These are phyloP conservation scores for Lepidostoma basale DNA, from an alignment of 1,140 invertebrate species.

Conservation along the genomic window DNA sequence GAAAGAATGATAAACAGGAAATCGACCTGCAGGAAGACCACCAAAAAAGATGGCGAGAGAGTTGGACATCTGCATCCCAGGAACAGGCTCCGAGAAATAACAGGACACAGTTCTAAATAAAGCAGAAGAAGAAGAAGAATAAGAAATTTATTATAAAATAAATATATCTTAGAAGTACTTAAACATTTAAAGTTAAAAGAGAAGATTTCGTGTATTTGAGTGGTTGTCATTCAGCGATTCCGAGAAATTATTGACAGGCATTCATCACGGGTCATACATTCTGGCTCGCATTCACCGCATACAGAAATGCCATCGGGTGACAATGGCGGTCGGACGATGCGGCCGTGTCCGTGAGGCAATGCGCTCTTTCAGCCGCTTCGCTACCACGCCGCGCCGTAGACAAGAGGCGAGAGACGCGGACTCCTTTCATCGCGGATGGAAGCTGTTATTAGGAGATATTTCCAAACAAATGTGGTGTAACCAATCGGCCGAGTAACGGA, in stretches of 20 bases:
- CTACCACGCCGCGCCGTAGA: neutral
- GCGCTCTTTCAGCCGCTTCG: neutral
- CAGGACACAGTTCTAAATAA: too few relatives aligned
- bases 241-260: neutral
- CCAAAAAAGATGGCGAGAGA: too few relatives aligned
- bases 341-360: constrained; percentile 7
- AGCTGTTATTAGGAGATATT: constrained; percentile 19
- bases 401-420: neutral
- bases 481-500: constrained; percentile 32
- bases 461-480: constrained; percentile 17
- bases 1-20: too few relatives aligned
- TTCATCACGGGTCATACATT: constrained; percentile 12
- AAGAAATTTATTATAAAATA: too few relatives aligned
- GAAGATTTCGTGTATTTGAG: too few relatives aligned
- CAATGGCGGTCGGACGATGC: constrained; percentile 8
- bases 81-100: too few relatives aligned
- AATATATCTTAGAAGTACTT: too few relatives aligned
- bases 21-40: too few relatives aligned
- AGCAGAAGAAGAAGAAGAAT: too few relatives aligned
- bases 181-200: too few relatives aligned
- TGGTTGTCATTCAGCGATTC: too few relatives aligned
- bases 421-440: constrained; percentile 4
- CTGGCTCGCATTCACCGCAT: neutral
- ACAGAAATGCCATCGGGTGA: constrained; percentile 4
- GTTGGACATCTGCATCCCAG: too few relatives aligned